Evolutionary conservation across 2,888 invertebrate genomes (phyloP).

Genomic region (Hirtodrosophila trivittata): DNA sequence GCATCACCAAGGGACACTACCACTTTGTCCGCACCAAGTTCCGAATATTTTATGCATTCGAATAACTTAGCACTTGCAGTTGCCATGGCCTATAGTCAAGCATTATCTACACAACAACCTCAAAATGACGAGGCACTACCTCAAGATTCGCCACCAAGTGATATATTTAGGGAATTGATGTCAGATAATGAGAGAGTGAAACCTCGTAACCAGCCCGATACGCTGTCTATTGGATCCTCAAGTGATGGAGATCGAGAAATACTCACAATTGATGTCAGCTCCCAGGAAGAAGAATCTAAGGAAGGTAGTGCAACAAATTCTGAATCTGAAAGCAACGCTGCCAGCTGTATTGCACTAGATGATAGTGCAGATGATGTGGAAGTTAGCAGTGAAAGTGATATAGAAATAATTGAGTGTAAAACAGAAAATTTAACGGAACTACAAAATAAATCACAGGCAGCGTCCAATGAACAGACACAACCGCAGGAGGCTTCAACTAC

Average conservation of each 20-base stretch:
- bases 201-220: background rate
- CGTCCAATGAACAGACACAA: conserved; percentile 1
- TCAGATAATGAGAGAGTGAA: conserved; percentile 48
- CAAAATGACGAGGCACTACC: background rate
- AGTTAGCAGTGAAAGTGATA: conserved; percentile 40
- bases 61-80: conserved; percentile 49
- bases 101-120: conserved; percentile 16
- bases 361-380: conserved; percentile 21
- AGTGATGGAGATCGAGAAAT: conserved; percentile 44
- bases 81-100: conserved; percentile 65
- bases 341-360: conserved; percentile 44
- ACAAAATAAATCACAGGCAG: background rate
- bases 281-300: conserved; percentile 36
- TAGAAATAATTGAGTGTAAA: conserved; percentile 46
- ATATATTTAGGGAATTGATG: conserved; percentile 58
- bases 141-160: conserved; percentile 33
- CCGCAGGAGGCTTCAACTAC: background rate
- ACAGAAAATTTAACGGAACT: conserved; percentile 1
- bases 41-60: conserved; percentile 23
- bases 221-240: conserved; percentile 40
- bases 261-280: conserved; percentile 67
- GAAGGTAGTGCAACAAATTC: conserved; percentile 15
- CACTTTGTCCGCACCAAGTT: background rate
- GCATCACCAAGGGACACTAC: background rate
- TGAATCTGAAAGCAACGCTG: background rate